phyloP scores from a whole-genome alignment of 2,113 vertebrate species.

The Coregonus clupeaformis region DNA sequence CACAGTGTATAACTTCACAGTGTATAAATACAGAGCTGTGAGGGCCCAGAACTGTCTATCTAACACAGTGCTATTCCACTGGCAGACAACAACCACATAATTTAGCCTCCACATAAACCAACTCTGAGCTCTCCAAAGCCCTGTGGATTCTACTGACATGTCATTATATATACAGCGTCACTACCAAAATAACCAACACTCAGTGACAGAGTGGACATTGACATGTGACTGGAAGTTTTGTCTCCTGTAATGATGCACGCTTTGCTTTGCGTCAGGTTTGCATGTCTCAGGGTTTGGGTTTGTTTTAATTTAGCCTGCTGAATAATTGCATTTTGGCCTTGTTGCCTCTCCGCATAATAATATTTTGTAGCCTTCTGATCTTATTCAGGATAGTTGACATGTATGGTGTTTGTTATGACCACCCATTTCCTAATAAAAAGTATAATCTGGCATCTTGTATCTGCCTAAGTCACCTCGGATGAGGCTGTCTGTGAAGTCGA shows the following conservation, averaged over 20 bases:
- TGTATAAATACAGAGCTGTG: constrained; percentile 62
- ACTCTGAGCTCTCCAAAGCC: constrained; percentile 16
- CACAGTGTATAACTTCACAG: constrained; percentile 36
- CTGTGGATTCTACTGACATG: constrained; percentile 66
- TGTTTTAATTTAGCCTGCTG: too few species aligned
- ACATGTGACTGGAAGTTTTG: too few species aligned
- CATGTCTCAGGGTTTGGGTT: too few species aligned
- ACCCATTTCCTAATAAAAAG: too few species aligned
- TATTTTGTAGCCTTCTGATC: too few species aligned
- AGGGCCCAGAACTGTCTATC: constrained; percentile 46
- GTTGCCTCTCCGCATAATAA: too few species aligned
- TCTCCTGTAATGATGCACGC: too few species aligned
- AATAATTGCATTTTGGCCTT: too few species aligned
- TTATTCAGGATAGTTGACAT: too few species aligned
- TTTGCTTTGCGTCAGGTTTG: too few species aligned
- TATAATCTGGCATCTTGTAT: background rate
- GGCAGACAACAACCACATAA: constrained; percentile 71
- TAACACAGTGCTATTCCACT: constrained; percentile 62
- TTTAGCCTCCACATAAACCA: constrained; percentile 73
- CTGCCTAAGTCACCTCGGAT: constrained; percentile 46
- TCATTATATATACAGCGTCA: constrained; percentile 67
- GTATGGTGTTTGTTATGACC: too few species aligned
- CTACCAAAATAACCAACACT: constrained; percentile 36
- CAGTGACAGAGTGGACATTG: too few species aligned
- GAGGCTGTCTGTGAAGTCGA: constrained; percentile 51